These are phyloP conservation scores for Pithys albifrons DNA, from an alignment of 2,113 vertebrate species.

Conservation along the genomic window DNA sequence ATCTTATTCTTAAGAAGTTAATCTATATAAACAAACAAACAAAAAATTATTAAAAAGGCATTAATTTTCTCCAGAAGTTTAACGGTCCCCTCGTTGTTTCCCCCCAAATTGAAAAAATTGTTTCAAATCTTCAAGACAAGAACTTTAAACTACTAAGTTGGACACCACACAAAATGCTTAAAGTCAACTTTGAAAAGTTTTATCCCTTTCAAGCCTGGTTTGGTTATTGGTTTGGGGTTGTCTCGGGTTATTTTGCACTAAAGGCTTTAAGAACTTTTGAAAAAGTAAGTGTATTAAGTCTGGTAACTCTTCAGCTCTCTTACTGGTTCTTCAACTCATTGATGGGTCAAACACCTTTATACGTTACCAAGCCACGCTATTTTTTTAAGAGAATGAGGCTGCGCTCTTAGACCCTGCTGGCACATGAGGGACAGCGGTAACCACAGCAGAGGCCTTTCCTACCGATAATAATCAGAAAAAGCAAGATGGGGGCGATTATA, in stretches of 20 bases:
- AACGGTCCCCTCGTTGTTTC: not conserved
- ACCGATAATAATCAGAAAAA: not conserved
- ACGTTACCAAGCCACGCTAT: fast-evolving
- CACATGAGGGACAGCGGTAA: fast-evolving
- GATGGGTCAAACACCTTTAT: not conserved
- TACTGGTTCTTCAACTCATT: not conserved
- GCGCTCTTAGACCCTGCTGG: fast-evolving
- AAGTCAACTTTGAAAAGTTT: not conserved
- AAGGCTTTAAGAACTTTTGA: not conserved
- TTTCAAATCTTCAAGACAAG: not conserved
- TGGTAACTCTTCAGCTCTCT: not conserved
- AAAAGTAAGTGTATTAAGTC: not conserved
- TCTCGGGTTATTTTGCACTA: not conserved
- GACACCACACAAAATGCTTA: not conserved
- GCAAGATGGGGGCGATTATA: fast-evolving
- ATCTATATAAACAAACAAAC: fast-evolving
- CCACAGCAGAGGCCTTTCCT: not conserved
- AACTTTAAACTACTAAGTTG: not conserved
- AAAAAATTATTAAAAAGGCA: fast-evolving
- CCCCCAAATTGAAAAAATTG: not conserved
- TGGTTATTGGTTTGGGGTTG: fast-evolving
- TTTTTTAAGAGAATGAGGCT: not conserved
- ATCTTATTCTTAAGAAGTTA: not conserved
- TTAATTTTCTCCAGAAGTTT: not conserved
- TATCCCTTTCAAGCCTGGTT: not conserved